A percentile compares a stretch with the other conserved stretches of the same genome.
phyloP scores from a whole-genome alignment of 2,113 vertebrate genomes.

The Urocolius indicus region DNA sequence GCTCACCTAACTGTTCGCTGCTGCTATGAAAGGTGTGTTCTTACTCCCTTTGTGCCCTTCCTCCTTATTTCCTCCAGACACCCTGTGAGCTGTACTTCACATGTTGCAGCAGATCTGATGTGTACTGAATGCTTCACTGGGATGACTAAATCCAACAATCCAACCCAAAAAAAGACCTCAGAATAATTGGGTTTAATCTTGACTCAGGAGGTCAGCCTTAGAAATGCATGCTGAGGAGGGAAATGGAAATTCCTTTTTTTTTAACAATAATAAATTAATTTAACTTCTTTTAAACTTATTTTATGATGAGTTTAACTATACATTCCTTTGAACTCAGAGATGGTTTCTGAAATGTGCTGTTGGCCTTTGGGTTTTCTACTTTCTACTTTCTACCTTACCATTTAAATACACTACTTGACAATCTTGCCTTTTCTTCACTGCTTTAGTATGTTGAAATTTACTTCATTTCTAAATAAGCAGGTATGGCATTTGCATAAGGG shows the following conservation, averaged over 20 bases:
- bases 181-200: not conserved
- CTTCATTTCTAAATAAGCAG: not conserved
- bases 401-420: not conserved
- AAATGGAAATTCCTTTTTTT: not conserved
- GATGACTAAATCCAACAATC: not conserved
- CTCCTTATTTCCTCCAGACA: not conserved
- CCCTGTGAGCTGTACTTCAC: not conserved
- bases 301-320: not conserved
- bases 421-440: not conserved
- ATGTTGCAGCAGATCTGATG: not conserved
- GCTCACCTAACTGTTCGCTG: rapidly evolving
- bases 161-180: not conserved
- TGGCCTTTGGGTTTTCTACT: not conserved
- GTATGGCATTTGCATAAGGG: rapidly evolving
- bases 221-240: not conserved
- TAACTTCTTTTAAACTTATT: not conserved
- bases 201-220: not conserved
- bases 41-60: not conserved
- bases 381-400: not conserved
- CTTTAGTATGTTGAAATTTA: not conserved
- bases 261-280: not conserved
- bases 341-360: not conserved
- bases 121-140: not conserved
- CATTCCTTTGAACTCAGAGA: not conserved
- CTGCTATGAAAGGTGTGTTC: not conserved